Conservation (phyloP, 2,888 invertebrate species). For the Acleris laterana region DNA sequence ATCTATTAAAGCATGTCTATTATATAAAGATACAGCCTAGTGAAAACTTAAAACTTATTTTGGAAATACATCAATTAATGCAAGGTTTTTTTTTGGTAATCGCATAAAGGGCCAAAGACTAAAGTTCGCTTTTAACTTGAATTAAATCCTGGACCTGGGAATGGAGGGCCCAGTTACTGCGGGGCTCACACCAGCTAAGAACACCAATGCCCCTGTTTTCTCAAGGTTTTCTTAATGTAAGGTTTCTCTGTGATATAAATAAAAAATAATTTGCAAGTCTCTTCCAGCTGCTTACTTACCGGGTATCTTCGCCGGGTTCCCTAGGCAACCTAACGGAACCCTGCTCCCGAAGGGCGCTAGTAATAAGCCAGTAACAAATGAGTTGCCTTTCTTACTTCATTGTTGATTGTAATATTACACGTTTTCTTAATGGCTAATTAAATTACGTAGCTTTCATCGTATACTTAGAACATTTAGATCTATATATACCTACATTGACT, state of each 20-base stretch:
- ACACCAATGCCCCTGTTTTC: too few species aligned
- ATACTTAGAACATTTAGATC: slow-evolving; percentile 8
- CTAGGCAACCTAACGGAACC: slow-evolving; percentile 56
- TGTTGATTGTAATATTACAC: slow-evolving; percentile 37
- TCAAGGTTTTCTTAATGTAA: too few species aligned
- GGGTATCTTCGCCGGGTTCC: slow-evolving; percentile 40
- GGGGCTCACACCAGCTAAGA: too few species aligned
- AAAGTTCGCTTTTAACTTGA: too few species aligned
- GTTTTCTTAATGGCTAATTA: slow-evolving; percentile 37
- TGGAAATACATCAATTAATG: too few species aligned
- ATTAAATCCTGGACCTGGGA: too few species aligned
- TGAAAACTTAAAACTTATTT: too few species aligned
- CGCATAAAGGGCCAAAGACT: too few species aligned
- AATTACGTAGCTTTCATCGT: slow-evolving; percentile 24
- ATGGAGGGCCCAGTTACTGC: too few species aligned
- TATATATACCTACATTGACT: background rate
- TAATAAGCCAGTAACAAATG: slow-evolving; percentile 72
- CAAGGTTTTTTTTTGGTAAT: too few species aligned
- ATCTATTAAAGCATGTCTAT: too few species aligned
- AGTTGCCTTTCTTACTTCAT: slow-evolving; percentile 49
- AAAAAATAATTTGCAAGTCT: background rate
- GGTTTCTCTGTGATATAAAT: background rate
- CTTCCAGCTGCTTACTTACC: slow-evolving; percentile 7
- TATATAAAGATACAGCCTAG: too few species aligned
- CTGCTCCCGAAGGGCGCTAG: slow-evolving; percentile 49